Base-by-base conservation (phyloP, 2,113 vertebrate genomes). In the Pleuronectes platessa region DNA sequence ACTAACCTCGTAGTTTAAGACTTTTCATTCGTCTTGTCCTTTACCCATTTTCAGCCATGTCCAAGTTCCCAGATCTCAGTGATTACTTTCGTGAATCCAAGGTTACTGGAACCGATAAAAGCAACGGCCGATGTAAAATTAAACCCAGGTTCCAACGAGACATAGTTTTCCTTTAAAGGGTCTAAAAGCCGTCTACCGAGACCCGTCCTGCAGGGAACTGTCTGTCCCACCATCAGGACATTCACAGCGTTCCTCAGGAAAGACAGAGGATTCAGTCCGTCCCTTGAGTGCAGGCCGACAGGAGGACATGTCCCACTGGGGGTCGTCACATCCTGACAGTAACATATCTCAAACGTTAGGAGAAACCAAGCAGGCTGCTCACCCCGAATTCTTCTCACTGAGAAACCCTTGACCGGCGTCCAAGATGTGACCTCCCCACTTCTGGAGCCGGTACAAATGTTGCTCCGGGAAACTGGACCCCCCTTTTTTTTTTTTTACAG, bases 361-460 rank as follows among this genome's bases (percentile, higher is more conserved):
- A 42, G 40, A 42, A 74, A 73, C 49, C 54, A 61, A 1, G 1
- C 56, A 51, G 71, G 31, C 35, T 24, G 23, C 79, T 77, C 47
- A 4, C 15, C 4, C 15, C 0, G 62, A 71, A 86, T 85, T 88
- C 83, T 70, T 84, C 66, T 79, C 64, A 45, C 79, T 31, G 63
- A 85, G 85, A 85, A 81, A 82, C 76, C 71, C 74, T 74, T 85
- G 70, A 84, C 80, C 27, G 4, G 7, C 17, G 0, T 83, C 79
- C 80, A 84, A 73, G 67, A 63, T 20, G 75, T 86, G 88, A 85
- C 81, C 69, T 69, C 68, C 78, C 75, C 81, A 27, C 80, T 42
- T 74, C 78, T 82, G 78, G 73, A 86, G 78, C 35, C 74, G 71
- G 79, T 63, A 68, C 61, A 37, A 21, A 21, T 5, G 81, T 74